phyloP scores from a whole-genome alignment of 92 coral and sea anemone species.

The Muricea muricata region DNA sequence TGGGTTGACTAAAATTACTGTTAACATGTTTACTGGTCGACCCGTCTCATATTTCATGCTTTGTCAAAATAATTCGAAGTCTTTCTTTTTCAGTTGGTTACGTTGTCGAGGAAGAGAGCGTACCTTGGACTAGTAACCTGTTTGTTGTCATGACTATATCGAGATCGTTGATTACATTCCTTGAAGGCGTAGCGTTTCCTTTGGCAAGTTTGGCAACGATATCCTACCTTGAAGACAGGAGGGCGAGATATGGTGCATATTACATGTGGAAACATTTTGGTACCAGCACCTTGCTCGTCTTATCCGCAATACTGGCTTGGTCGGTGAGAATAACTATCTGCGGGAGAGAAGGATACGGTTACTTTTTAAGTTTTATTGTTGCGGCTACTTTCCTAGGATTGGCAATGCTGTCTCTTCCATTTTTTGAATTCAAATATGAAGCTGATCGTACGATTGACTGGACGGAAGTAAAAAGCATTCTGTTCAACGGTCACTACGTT shows the following conservation, averaged over 20 bases:
- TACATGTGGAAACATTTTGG: neutral
- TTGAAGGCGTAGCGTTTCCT: neutral
- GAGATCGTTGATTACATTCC: neutral
- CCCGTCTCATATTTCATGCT: too few species aligned
- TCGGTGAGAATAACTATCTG: neutral
- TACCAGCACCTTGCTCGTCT: neutral
- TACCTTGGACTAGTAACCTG: neutral
- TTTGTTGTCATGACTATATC: neutral
- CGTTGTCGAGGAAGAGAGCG: too few species aligned
- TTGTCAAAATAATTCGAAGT: too few species aligned
- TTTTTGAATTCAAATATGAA: neutral
- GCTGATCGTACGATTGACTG: neutral
- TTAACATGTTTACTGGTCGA: too few species aligned
- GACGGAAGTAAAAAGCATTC: neutral
- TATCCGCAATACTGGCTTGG: neutral
- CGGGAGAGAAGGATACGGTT: neutral
- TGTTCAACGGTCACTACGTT: neutral
- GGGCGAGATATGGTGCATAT: neutral
- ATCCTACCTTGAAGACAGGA: neutral
- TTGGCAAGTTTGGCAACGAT: neutral
- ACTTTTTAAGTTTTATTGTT: neutral
- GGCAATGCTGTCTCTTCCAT: neutral
- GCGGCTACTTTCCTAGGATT: neutral
- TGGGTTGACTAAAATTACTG: too few species aligned
- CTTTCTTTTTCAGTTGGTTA: too few species aligned